Evolutionary conservation across 2,797 vertebrate species (phyloP).

Genomic region (Rhinoraja longicauda): DNA sequence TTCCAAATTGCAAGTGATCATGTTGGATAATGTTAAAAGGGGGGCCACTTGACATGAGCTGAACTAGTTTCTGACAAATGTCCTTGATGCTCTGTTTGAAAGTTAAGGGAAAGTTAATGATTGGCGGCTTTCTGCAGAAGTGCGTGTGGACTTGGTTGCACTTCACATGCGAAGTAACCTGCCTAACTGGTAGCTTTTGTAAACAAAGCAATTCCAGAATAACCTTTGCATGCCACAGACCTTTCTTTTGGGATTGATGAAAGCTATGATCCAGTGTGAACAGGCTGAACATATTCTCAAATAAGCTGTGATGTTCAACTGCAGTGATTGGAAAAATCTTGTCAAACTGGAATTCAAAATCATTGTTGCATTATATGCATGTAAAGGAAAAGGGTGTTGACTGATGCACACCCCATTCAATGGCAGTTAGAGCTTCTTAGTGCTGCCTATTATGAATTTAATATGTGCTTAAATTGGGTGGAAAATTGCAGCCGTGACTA

Average conservation of each 20-base stretch:
- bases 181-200: neutral
- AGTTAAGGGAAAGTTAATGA: conserved; percentile 8
- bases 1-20: neutral
- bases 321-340: neutral
- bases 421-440: neutral
- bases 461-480: neutral
- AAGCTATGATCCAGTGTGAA: neutral
- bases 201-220: too few relatives aligned
- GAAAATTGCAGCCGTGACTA: neutral
- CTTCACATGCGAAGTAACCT: neutral
- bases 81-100: neutral
- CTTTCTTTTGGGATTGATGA: neutral
- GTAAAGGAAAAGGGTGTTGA: neutral
- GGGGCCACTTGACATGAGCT: neutral
- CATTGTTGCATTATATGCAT: neutral
- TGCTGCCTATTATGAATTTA: neutral
- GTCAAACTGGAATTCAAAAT: conserved; percentile 11
- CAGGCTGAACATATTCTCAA: neutral
- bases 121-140: neutral
- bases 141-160: neutral
- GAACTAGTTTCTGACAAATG: neutral
- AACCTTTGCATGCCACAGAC: neutral
- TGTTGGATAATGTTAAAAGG: neutral
- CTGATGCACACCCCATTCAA: neutral
- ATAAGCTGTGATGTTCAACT: neutral